Evolutionary conservation across 2,888 invertebrate species (phyloP).

Genomic region (Apamea monoglypha): DNA sequence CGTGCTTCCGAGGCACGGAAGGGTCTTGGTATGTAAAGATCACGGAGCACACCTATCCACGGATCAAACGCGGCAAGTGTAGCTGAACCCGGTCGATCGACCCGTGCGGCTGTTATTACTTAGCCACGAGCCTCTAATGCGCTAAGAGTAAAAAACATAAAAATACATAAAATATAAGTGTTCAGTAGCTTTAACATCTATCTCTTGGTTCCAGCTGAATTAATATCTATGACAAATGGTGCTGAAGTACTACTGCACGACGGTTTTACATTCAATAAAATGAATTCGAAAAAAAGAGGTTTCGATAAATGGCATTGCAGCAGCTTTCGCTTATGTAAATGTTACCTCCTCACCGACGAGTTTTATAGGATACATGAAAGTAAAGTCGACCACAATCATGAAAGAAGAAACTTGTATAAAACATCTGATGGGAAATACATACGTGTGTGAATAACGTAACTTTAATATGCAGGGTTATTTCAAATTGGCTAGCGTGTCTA

Average conservation of each 20-base stretch:
- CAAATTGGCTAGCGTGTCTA: not conserved
- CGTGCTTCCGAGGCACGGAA: not conserved
- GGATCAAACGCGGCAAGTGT: not conserved
- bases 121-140: not conserved
- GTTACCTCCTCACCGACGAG: conserved; percentile 56
- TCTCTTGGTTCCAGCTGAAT: conserved; percentile 57
- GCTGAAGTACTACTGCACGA: conserved; percentile 61
- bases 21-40: not conserved
- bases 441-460: conserved; percentile 30
- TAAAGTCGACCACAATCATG: conserved; percentile 63
- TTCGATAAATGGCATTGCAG: conserved; percentile 71
- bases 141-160: not conserved
- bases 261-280: conserved; percentile 67
- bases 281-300: conserved; percentile 46
- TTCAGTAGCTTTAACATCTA: not conserved
- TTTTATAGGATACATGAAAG: conserved; percentile 29
- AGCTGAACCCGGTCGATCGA: not conserved
- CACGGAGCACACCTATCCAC: not conserved
- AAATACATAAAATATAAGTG: not conserved
- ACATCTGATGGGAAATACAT: conserved; percentile 64
- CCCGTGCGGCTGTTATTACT: not conserved
- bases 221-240: conserved; percentile 63
- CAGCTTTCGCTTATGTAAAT: conserved; percentile 68
- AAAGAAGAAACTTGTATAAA: conserved; percentile 41
- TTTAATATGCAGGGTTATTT: not conserved